Evolutionary conservation across 2,113 vertebrate species (phyloP).

Genomic region (Pelecanus crispus): DNA sequence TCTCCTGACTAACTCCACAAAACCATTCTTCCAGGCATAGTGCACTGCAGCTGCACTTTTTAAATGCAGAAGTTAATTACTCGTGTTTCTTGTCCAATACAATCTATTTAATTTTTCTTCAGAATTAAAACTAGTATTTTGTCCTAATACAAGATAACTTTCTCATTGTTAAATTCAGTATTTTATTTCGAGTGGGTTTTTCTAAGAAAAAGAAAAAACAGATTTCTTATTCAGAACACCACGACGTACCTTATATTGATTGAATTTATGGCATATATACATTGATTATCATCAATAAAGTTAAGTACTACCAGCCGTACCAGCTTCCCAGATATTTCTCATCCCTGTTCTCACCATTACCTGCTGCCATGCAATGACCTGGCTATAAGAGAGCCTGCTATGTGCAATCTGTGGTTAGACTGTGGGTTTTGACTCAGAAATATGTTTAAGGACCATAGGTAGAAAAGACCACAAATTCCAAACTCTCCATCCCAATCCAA

Average conservation of each 20-base stretch:
- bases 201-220: background rate
- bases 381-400: background rate
- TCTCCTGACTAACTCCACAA: background rate
- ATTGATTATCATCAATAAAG: background rate
- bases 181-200: background rate
- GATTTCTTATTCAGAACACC: background rate
- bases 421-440: background rate
- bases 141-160: background rate
- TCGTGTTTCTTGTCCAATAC: background rate
- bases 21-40: background rate
- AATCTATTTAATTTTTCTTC: background rate
- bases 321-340: background rate
- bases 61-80: background rate
- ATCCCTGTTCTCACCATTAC: background rate
- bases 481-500: background rate
- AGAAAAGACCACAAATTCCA: background rate
- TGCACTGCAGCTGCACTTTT: background rate
- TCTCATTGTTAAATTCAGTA: background rate
- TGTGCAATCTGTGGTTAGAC: background rate
- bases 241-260: background rate
- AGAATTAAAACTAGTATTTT: background rate
- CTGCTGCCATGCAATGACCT: background rate
- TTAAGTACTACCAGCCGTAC: background rate
- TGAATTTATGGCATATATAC: background rate
- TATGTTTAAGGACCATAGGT: background rate